Percentiles rank a stretch among this genome's conserved stretches.
phyloP scores from a whole-genome alignment of 1,140 invertebrate genomes.

The Diploscapter pachys region DNA sequence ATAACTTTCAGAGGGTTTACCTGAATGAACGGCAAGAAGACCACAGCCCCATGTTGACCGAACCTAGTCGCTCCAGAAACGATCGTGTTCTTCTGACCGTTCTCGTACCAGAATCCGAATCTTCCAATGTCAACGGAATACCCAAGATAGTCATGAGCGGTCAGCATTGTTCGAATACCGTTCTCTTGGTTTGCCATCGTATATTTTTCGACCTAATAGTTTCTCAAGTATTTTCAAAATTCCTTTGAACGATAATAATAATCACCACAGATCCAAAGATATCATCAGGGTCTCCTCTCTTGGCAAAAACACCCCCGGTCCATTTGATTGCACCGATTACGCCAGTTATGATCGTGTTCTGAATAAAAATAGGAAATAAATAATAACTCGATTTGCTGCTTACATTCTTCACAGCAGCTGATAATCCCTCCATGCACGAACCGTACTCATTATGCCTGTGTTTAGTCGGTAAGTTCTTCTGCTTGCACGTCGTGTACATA shows the following conservation, averaged over 20 bases:
- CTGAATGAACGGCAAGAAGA: conserved; percentile 49
- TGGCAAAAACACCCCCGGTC: conserved; percentile 54
- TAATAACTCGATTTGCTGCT: not conserved
- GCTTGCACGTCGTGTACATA: conserved; percentile 20
- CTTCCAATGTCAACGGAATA: conserved; percentile 53
- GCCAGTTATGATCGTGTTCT: conserved; percentile 53
- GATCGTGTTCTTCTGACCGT: conserved; percentile 36
- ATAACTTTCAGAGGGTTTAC: not conserved
- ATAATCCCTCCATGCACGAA: conserved; percentile 56
- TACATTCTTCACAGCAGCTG: conserved; percentile 49
- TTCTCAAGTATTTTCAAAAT: conserved; percentile 11
- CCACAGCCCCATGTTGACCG: conserved; percentile 51
- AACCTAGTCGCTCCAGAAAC: conserved; percentile 53
- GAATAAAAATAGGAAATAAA: conserved; percentile 10
- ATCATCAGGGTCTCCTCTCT: not conserved
- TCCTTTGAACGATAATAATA: not conserved
- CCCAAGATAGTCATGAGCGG: conserved; percentile 54
- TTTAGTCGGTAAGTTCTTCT: conserved; percentile 42
- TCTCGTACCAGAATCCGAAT: conserved; percentile 51
- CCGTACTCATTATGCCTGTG: conserved; percentile 57
- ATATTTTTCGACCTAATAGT: conserved; percentile 24
- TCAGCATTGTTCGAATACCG: conserved; percentile 11
- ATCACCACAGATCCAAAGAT: too few species aligned
- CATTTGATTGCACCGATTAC: conserved; percentile 55
- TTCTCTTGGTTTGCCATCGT: conserved; percentile 23